Conservation (phyloP, 30 jellyfish, hydroid and myxozoan species). For the Calvadosia cruxmelitensis region DNA sequence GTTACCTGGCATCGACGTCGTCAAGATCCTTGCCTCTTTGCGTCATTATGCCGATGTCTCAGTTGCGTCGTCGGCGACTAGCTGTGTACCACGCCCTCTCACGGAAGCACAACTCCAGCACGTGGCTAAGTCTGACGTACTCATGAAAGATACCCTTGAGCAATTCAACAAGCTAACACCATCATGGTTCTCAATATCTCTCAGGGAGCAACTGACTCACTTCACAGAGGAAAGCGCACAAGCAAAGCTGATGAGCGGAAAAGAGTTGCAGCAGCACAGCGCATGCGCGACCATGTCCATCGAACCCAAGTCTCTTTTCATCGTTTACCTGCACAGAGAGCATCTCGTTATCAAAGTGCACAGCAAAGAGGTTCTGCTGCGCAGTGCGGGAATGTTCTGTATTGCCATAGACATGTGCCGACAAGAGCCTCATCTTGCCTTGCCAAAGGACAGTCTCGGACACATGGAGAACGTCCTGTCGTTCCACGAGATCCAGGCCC, state of each 20-base stretch:
- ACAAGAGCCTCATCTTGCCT: slow-evolving; percentile 46
- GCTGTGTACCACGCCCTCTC: slow-evolving; percentile 16
- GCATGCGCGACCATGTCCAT: slow-evolving; percentile 50
- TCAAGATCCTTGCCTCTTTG: slow-evolving; percentile 12
- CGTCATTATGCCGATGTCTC: not conserved
- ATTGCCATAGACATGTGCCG: slow-evolving; percentile 60
- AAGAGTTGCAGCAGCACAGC: slow-evolving; percentile 5
- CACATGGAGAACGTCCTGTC: slow-evolving; percentile 36
- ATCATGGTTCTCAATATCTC: slow-evolving; percentile 47
- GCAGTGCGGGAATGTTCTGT: slow-evolving; percentile 32
- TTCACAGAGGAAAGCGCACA: slow-evolving; percentile 47
- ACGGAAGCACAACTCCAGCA: slow-evolving; percentile 37
- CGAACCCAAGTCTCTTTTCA: slow-evolving; percentile 27
- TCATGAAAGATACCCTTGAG: slow-evolving; percentile 31
- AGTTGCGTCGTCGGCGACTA: not conserved
- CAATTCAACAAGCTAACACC: slow-evolving; percentile 55
- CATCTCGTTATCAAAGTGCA: slow-evolving; percentile 27
- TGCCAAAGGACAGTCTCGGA: slow-evolving; percentile 30
- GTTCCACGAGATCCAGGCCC: slow-evolving; percentile 35
- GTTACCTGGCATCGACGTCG: slow-evolving; percentile 35
- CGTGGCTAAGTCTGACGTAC: slow-evolving; percentile 27
- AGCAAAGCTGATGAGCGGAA: slow-evolving; percentile 39
- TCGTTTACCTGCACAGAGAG: slow-evolving; percentile 41
- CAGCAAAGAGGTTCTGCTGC: slow-evolving; percentile 15
- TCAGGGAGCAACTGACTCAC: slow-evolving; percentile 7